Evolutionary conservation across 2,888 invertebrate species (phyloP).

Genomic region (Trichogramma evanescens): DNA sequence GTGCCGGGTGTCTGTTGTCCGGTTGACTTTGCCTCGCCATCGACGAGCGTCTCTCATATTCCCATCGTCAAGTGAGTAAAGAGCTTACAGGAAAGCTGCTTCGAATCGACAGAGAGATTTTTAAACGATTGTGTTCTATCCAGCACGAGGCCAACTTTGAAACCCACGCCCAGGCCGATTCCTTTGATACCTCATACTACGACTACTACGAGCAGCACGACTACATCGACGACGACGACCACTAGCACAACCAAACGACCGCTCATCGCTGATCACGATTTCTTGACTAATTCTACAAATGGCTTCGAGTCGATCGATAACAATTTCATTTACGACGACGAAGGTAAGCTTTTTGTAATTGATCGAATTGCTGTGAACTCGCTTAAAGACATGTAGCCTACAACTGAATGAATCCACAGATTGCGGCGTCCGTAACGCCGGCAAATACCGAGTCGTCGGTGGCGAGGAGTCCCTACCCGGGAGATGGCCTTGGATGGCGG

Average conservation of each 20-base stretch:
- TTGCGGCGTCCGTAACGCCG: conserved; percentile 76
- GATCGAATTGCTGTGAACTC: too few relatives aligned
- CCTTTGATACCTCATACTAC: conserved; percentile 32
- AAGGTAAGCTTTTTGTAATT: conserved; percentile 29
- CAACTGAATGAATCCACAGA: conserved; percentile 48
- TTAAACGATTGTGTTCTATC: neutral
- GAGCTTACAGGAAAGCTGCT: neutral
- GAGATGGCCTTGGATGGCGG: conserved; percentile 95
- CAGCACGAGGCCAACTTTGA: conserved; percentile 31
- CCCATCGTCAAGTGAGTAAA: neutral
- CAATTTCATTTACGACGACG: conserved; percentile 43
- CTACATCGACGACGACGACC: conserved; percentile 26
- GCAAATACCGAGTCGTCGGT: conserved; percentile 83
- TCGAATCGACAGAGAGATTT: neutral
- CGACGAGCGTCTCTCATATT: neutral
- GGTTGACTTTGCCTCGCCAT: conserved; percentile 26
- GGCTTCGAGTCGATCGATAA: conserved; percentile 37
- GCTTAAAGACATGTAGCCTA: too few relatives aligned
- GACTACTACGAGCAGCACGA: conserved; percentile 18
- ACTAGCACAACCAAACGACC: conserved; percentile 18
- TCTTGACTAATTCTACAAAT: conserved; percentile 25
- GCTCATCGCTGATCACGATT: conserved; percentile 19
- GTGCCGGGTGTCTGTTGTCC: conserved; percentile 92
- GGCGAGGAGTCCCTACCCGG: conserved; percentile 79
- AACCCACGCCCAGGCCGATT: conserved; percentile 49